These are phyloP conservation scores for Desmophyllum pertusum DNA, from an alignment of 92 coral and sea anemone genomes.

Conservation along the genomic window DNA sequence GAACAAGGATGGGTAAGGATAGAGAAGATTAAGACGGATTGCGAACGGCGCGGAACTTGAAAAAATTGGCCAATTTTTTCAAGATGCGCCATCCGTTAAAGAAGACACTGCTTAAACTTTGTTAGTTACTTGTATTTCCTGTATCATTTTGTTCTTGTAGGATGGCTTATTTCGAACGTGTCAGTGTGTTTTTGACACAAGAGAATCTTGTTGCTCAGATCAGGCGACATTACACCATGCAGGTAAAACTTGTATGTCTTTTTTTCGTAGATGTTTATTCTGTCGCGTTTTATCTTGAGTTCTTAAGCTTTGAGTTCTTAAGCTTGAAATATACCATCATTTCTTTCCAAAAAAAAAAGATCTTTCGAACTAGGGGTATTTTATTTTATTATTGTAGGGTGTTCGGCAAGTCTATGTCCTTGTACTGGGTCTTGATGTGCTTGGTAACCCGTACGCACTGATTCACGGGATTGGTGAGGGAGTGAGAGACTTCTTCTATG, in stretches of 20 bases:
- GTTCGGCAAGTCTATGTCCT: constrained; percentile 94
- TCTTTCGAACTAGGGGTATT: too few species aligned
- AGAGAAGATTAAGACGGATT: too few species aligned
- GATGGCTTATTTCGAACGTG: constrained; percentile 93
- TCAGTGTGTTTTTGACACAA: constrained; percentile 84
- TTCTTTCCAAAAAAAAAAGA: too few species aligned
- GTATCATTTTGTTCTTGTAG: constrained; percentile 39
- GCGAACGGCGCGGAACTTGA: too few species aligned
- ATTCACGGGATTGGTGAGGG: constrained; percentile 91
- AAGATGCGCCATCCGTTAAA: not conserved
- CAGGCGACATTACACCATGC: constrained; percentile 91
- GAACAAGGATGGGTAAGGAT: too few species aligned
- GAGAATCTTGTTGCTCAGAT: constrained; percentile 82
- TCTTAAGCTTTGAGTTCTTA: not conserved
- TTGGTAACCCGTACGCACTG: constrained; percentile 96
- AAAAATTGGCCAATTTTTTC: too few species aligned
- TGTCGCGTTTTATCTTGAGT: not conserved
- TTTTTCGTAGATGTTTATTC: not conserved
- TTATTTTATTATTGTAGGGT: constrained; percentile 65
- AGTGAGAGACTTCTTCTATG: constrained; percentile 91
- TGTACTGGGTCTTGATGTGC: constrained; percentile 94
- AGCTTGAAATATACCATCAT: too few species aligned
- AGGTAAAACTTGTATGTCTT: constrained; percentile 50
- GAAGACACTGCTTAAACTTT: not conserved
- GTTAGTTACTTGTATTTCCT: too few species aligned